phyloP scores from a whole-genome alignment of 2,113 vertebrate genomes.

The Salvator merianae region DNA sequence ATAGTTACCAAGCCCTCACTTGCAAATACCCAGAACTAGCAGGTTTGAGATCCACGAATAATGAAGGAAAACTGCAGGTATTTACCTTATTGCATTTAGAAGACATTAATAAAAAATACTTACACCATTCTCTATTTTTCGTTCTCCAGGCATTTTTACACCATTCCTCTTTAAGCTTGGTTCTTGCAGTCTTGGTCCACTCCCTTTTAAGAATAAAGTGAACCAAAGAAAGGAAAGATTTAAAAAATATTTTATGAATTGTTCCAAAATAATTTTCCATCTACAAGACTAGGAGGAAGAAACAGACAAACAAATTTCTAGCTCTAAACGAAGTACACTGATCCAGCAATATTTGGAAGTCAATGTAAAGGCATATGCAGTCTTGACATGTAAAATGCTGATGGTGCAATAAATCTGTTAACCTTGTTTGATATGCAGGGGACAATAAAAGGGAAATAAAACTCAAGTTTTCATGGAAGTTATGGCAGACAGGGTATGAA shows the following conservation, averaged over 20 bases:
- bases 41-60: too few species aligned
- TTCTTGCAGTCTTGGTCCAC: conserved; percentile 82
- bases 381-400: neutral
- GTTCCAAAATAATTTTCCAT: neutral
- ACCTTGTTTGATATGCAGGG: conserved; percentile 1
- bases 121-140: conserved; percentile 93
- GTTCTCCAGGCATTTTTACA: conserved; percentile 82
- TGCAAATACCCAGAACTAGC: too few species aligned
- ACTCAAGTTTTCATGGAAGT: neutral
- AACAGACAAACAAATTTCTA: neutral
- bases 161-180: conserved; percentile 85
- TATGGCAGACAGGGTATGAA: neutral
- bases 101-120: conserved; percentile 53
- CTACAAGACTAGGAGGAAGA: neutral
- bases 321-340: neutral
- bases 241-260: neutral
- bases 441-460: neutral
- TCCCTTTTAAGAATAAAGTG: conserved; percentile 59
- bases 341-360: neutral
- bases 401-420: neutral
- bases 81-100: neutral
- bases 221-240: neutral
- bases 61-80: neutral
- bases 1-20: too few species aligned
- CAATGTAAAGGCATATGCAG: conserved; percentile 17